Evolutionary conservation across 2,113 vertebrate genomes (phyloP).

Genomic region (Gambusia holbrooki): DNA sequence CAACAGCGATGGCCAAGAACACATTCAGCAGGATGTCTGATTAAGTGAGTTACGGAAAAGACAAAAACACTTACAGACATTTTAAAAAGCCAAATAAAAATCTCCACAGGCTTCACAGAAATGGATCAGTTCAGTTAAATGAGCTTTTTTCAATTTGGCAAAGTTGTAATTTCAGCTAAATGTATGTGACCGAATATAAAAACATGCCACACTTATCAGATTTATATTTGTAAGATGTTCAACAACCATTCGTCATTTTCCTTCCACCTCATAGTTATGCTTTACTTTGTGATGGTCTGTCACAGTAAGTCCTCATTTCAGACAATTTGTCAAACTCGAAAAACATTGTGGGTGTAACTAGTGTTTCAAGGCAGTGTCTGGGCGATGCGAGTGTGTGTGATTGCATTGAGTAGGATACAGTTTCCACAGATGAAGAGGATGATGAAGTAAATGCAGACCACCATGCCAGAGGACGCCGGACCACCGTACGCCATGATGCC

Average conservation of each 20-base stretch:
- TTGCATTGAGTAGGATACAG: constrained; percentile 88
- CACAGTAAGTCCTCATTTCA: too few species aligned
- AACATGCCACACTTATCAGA: too few species aligned
- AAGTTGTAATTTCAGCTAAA: too few species aligned
- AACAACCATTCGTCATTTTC: too few species aligned
- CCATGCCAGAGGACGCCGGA: constrained; percentile 95
- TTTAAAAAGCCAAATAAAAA: not conserved
- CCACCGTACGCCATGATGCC: constrained; percentile 98
- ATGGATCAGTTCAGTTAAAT: not conserved
- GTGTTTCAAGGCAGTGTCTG: not conserved
- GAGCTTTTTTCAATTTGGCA: not conserved
- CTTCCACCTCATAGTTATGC: too few species aligned
- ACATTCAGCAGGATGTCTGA: constrained; percentile 84
- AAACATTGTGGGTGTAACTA: not conserved
- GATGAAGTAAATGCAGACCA: constrained; percentile 99
- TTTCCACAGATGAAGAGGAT: constrained; percentile 99
- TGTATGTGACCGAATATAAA: too few species aligned
- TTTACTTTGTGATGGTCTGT: too few species aligned
- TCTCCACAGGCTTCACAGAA: not conserved
- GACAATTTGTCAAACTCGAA: not conserved
- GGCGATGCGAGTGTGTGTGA: not conserved
- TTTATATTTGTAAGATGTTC: too few species aligned
- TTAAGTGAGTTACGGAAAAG: constrained; percentile 53
- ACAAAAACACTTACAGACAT: constrained; percentile 4
- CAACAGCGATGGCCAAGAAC: constrained; percentile 99